Evolutionary conservation across 2,113 vertebrate species (phyloP), one percentile per base, ranked within the genome.

Genomic region (Channa maculata): DNA sequence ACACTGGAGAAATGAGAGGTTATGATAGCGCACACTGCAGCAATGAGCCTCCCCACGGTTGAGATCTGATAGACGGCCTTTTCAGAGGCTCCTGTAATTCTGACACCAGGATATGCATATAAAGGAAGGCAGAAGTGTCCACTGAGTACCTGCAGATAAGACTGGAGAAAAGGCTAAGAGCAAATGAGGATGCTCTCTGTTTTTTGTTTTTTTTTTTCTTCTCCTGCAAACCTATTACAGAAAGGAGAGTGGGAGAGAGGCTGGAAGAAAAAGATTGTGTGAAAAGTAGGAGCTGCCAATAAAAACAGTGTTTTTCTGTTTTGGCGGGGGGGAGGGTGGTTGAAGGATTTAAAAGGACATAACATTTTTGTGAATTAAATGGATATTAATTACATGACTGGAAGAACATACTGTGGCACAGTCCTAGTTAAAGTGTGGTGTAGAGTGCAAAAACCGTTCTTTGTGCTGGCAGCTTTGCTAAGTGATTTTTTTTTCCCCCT

Each of bases 81-180:
- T 82, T 83, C 79, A 58, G 59, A 45, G 15, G 61, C 44, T 64
- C 58, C 69, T 82, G 65, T 88, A 82, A 82, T 90, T 86, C 75
- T 66, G 44, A 75, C 78, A 52, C 53, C 68, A 73, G 69, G 55
- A 83, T 85, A 64, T 72, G 63, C 70, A 80, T 79, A 79, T 50
- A 76, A 86, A 82, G 45, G 39, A 14, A 36, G 15, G 54, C 37
- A 71, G 66, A 79, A 83, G 83, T 84, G 87, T 90, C 86, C 84
- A 75, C 75, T 66, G 58, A 84, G 81, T 36, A 61, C 65, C 71
- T 1, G 1, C 3, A 59, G 87, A 92, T 91, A 91, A 92, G 84
- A 86, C 60, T 14, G 46, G 59, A 68, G 57, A 61, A 66, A 76
- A 64, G 75, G 68, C 65, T 57, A 77, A 80, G 75, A 80, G 71